Base-by-base conservation (phyloP, 2,113 vertebrate genomes). In the Cyprinodon variegatus region DNA sequence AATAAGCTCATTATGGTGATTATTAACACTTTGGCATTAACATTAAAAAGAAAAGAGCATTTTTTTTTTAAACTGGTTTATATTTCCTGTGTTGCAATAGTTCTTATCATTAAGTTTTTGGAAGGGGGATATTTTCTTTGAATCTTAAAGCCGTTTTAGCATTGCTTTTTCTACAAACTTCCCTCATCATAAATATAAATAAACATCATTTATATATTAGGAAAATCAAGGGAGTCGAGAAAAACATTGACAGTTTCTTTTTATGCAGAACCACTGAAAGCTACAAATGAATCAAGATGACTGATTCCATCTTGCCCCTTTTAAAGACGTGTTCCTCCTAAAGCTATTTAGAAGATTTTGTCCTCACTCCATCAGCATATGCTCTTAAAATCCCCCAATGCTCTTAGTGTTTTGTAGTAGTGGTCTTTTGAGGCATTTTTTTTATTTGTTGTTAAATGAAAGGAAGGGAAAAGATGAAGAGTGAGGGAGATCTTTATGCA, bases 401-500 rank as follows among this genome's bases (percentile, higher is more conserved):
- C 53, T 22, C 61, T 73, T 60, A 12, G 41, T 45, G 22, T 71
- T 86, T 76, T 82, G 64, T 77, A 78, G 45, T 64, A 3, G 43
- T 46, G 12, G 65, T 72, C 67, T 45, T 73, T 77, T 64, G 20
- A 71, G 60, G 48, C n/a, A 61, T 72, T 77, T 65, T 65, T 29
- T 86, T 68, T 79, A 59, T 82, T 82, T 81, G 84, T 79, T 57
- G 37, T 61, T 61, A 66, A 88, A 61, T 62, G 63, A 88, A 69
- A 74, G 36, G 14, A 38, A 66, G 38, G 38, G 40, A 77, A 62
- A 82, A 79, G 77, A 84, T 81, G 70, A 71, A 85, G 78, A 59
- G 82, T 71, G 66, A 82, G 75, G 81, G 66, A 69, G 76, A 82
- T 76, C 69, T 82, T 83, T 76, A 73, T 88, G 72, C 40, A 78